phyloP scores from a whole-genome alignment of 2,888 invertebrate genomes.

The Falcaria lacertinaria region DNA sequence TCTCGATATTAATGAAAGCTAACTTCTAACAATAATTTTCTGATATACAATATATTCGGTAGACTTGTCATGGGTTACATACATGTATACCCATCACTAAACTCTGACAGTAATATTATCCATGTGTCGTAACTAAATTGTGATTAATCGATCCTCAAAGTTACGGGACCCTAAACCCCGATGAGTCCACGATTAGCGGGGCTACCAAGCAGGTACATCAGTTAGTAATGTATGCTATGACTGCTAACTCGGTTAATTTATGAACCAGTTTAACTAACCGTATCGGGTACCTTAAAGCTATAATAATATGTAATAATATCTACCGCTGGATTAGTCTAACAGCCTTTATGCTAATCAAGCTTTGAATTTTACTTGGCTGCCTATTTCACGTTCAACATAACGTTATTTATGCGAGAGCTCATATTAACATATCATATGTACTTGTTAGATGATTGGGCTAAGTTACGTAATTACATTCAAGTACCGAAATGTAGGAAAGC shows the following conservation, averaged over 20 bases:
- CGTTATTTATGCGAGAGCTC: neutral
- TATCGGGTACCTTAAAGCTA: neutral
- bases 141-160: slow-evolving; percentile 15
- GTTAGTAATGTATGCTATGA: slow-evolving; percentile 5
- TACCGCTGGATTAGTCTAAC: neutral
- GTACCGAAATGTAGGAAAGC: neutral
- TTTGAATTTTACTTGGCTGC: neutral
- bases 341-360: neutral
- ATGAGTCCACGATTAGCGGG: slow-evolving; percentile 8
- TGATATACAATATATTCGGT: neutral
- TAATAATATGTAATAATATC: neutral
- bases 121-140: slow-evolving; percentile 9
- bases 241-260: slow-evolving; percentile 11
- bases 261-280: slow-evolving; percentile 4
- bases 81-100: slow-evolving; percentile 9
- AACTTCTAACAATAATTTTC: neutral
- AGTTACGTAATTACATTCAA: neutral
- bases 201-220: slow-evolving; percentile 6
- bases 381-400: neutral
- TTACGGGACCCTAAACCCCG: slow-evolving; percentile 7
- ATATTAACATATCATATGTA: neutral
- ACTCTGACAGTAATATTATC: slow-evolving; percentile 8
- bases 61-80: neutral
- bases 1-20: neutral
- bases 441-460: neutral